phyloP scores from a whole-genome alignment of 1,140 invertebrate species.

The Eumaeus atala region DNA sequence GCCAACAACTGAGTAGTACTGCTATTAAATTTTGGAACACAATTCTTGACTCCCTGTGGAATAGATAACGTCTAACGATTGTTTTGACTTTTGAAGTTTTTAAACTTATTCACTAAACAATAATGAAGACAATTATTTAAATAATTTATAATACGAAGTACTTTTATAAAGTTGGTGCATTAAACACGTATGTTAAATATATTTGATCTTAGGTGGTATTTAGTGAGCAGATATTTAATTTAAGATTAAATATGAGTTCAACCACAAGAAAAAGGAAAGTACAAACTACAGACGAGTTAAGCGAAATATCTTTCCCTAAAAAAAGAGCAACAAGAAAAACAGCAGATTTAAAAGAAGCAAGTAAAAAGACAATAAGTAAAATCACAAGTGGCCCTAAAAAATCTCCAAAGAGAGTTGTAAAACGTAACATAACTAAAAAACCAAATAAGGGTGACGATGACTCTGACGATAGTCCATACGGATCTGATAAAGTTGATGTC shows the following conservation, averaged over 20 bases:
- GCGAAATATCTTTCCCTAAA: slow-evolving; percentile 18
- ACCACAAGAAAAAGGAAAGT: slow-evolving; percentile 30
- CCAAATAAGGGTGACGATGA: slow-evolving; percentile 10
- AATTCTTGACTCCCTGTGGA: too few species aligned
- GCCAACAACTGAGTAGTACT: too few species aligned
- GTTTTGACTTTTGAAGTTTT: too few species aligned
- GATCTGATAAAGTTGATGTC: slow-evolving; percentile 9
- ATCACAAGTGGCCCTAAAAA: slow-evolving; percentile 10
- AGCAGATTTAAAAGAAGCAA: slow-evolving; percentile 13
- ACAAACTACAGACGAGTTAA: slow-evolving; percentile 17
- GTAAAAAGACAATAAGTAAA: slow-evolving; percentile 16
- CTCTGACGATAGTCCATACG: slow-evolving; percentile 12
- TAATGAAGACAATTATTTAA: too few species aligned
- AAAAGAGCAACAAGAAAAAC: slow-evolving; percentile 17
- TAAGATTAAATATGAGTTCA: not conserved
- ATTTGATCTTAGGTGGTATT: too few species aligned
- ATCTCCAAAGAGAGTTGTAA: slow-evolving; percentile 16
- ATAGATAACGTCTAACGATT: too few species aligned
- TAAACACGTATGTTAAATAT: too few species aligned
- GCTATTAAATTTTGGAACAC: too few species aligned
- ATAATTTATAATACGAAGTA: too few species aligned
- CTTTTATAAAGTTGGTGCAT: too few species aligned
- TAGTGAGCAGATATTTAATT: too few species aligned
- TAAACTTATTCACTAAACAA: too few species aligned
- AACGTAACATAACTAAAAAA: slow-evolving; percentile 10